Evolutionary conservation across 2,113 vertebrate genomes (phyloP), one percentile per base, ranked within the genome.

Genomic region (Pyrgilauda ruficollis): DNA sequence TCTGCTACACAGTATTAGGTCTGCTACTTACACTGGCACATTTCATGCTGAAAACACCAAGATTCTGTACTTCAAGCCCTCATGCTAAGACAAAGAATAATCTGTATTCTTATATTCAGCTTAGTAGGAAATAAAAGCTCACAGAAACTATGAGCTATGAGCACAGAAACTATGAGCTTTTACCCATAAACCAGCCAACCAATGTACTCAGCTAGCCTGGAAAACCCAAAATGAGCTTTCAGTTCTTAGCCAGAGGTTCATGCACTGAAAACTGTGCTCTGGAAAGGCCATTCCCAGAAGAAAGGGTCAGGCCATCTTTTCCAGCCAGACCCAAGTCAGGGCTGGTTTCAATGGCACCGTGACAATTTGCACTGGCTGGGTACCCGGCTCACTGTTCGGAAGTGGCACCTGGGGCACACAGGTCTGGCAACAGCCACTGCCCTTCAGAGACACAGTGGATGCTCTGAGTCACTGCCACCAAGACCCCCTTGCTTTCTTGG

Each of bases 341-440:
- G 53, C 58, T 55, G 66, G 52, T 50, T 70, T 64, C 53, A 61
- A 11, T 0, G 0, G 39, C 39, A 35, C 12, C 0, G 0, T 53
- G 53, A 35, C 27, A 2, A 41, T 80, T 47, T 77, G 22, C 52
- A 10, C 35, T 14, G 26, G 11, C 69, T 68, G 47, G 0, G 1
- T n/a, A 59, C 20, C 14, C 0, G 0, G 50, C 8, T 66, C 2
- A 0, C 19, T 4, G 0, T 15, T 64, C 0, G 0, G 37, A 79
- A 87, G 39, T 4, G 56, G 61, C 82, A 87, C 15, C 72, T 31
- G 50, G 37, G 84, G 24, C 59, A 66, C 16, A 22, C 4, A 9
- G 64, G 2, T 1, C 37, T 30, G 4, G 1, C 15, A 21, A 35
- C 68, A 81, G 73, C 59, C 76, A 13, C 21, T 43, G 44, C 44